phyloP scores from a whole-genome alignment of 2,888 invertebrate genomes.

The Netelia inedita region DNA sequence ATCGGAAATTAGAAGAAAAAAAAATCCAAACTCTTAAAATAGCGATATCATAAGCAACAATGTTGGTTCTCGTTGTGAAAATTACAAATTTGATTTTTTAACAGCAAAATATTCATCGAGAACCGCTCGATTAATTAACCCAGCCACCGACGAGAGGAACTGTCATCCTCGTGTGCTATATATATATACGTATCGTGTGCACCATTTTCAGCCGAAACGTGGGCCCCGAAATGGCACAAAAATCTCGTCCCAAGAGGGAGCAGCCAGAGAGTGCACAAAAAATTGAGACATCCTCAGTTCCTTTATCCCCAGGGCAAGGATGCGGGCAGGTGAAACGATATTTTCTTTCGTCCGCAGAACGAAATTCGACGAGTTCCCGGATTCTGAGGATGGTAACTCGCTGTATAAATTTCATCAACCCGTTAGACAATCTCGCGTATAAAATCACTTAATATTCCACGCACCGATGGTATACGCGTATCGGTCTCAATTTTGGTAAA shows the following conservation, averaged over 20 bases:
- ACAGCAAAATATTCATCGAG: constrained; percentile 15
- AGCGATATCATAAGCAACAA: too few species aligned
- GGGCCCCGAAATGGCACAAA: constrained; percentile 20
- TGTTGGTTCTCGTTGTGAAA: too few species aligned
- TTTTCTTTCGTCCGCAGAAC: constrained; percentile 63
- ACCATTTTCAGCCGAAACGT: constrained; percentile 23
- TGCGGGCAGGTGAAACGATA: constrained; percentile 69
- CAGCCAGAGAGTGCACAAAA: constrained; percentile 68
- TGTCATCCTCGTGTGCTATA: background rate
- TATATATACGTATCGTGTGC: constrained; percentile 2
- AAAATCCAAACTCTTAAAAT: too few species aligned
- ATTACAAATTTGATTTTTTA: too few species aligned
- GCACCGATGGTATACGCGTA: constrained; percentile 78
- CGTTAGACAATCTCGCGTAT: constrained; percentile 70
- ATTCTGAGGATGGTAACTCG: constrained; percentile 41
- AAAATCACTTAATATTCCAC: constrained; percentile 73
- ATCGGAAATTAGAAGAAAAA: too few species aligned
- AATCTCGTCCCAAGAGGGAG: constrained; percentile 28
- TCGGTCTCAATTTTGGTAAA: constrained; percentile 81
- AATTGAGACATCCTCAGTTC: constrained; percentile 67
- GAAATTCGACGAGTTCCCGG: constrained; percentile 39
- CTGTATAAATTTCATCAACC: constrained; percentile 64
- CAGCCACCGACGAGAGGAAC: too few species aligned
- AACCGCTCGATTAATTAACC: background rate
- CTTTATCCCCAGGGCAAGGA: constrained; percentile 63